Base-by-base conservation (phyloP, 2,888 invertebrate species). In the Antheraea yamamai region DNA sequence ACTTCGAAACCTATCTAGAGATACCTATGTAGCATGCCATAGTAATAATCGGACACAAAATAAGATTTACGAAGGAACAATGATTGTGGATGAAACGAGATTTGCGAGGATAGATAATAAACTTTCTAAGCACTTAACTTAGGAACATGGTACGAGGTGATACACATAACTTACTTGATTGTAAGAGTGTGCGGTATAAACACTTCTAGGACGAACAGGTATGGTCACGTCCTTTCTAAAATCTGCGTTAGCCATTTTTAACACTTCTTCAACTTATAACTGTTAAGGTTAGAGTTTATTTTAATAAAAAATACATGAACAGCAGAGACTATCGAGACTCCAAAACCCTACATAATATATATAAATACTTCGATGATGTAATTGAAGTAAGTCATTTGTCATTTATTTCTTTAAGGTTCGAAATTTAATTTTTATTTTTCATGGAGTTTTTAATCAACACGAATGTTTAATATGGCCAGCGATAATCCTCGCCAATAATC, bases 151-250 rank as follows among this genome's bases (percentile, higher is more conserved):
- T 26, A 64, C 12, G 26, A 26, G 39, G 39, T 12, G n/a, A 61
- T 58, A n/a, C 10, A 75, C 8, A 58, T 20, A 73, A 75, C 68
- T 79, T 80, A 94, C 95, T 93, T 95, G 95, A 82, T 95, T 94
- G 87, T 96, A 96, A 72, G 96, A 96, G 87, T 96, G 96, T 75
- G 96, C 95, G 72, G 96, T 96, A 84, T 96, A 97, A 75, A 97
- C 96, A 89, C 96, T 97, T 81, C 97, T 95, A 16, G 96, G 96
- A 79, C 96, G 95, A 81, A 96, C 95, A 58, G 95, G 93, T 87
- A 94, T 91, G 76, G 88, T 87, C 79, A 89, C 89, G 80, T 95
- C 94, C 84, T 95, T 95, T 84, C 95, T 90, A 89, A 91, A 94
- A 87, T 95, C 95, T 88, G 93, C 85, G 84, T 88, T 93, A 86